Evolutionary conservation across 2,888 invertebrate genomes (phyloP).

Genomic region (Balanococcus diminutus): DNA sequence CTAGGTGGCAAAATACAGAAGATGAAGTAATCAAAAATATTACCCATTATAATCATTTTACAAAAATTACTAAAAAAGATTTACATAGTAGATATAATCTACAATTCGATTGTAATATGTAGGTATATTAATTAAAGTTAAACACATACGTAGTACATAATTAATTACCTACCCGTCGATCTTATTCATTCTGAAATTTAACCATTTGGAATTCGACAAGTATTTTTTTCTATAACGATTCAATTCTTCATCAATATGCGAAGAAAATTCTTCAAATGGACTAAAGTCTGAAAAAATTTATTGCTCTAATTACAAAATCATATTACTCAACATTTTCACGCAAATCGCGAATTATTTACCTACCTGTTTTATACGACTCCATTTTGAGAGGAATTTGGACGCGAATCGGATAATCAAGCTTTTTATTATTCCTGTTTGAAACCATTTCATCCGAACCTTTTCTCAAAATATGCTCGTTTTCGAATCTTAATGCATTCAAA

Average conservation of each 20-base stretch:
- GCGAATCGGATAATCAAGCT: neutral
- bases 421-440: neutral
- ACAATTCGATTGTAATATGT: no score
- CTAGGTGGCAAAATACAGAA: no score
- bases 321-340: neutral
- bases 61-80: no score
- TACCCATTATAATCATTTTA: no score
- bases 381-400: neutral
- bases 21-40: no score
- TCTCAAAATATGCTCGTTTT: neutral
- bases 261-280: neutral
- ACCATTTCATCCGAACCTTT: neutral
- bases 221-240: conserved; percentile 9
- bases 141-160: no score
- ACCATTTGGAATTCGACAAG: neutral
- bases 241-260: conserved; percentile 6
- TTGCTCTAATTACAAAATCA: neutral
- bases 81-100: no score
- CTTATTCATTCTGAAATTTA: neutral
- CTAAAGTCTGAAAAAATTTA: neutral
- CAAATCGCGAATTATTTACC: neutral
- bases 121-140: no score
- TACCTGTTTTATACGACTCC: neutral
- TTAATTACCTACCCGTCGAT: no score
- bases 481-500: neutral